Base-by-base conservation (phyloP, 2,113 vertebrate species). In the Rhinogobius similis region DNA sequence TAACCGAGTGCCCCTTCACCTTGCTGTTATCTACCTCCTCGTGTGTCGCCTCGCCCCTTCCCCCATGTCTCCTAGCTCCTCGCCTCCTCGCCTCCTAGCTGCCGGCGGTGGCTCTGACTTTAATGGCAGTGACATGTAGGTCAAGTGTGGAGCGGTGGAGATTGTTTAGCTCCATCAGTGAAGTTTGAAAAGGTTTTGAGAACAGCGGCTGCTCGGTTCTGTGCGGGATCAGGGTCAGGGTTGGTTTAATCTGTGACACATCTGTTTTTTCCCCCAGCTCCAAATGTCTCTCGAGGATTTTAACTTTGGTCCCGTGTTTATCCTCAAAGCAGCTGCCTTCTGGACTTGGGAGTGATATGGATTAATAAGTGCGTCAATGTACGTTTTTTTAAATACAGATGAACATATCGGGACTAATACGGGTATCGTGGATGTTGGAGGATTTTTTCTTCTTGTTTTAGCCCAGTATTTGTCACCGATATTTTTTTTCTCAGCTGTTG, bases 81-180 rank as follows among this genome's bases (percentile, higher is more conserved):
- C 26, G 5, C 44, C 12, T 55, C 52, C 52, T 55, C 39, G 52
- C n/a, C 50, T 24, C 23, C 52, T 56, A 27, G 9, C 44, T 18
- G 26, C 24, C 63, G 21, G 20, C 10, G 44, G 67, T 52, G 59
- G 16, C 21, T 36, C 36, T 26, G 62, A 58, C 55, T 58, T 82
- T 74, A 85, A 81, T 83, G 84, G 75, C 70, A 75, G 77, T 69
- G 65, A 77, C 77, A 91, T 87, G 18, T 81, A 8, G 86, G 82
- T 85, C 84, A 82, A 79, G 83, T 74, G 74, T 52, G 43, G 64
- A 68, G 43, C 77, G 67, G 76, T 79, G 82, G 72, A 81, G 62
- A 68, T 72, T 74, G 76, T 79, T 83, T 62, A 63, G 75, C 21
- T 58, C 73, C 16, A 26, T 29, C 29, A 10, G 20, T 20, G 29